These are phyloP conservation scores for Anthopleura sola DNA, from an alignment of 64 coral and sea anemone genomes.

Conservation along the genomic window DNA sequence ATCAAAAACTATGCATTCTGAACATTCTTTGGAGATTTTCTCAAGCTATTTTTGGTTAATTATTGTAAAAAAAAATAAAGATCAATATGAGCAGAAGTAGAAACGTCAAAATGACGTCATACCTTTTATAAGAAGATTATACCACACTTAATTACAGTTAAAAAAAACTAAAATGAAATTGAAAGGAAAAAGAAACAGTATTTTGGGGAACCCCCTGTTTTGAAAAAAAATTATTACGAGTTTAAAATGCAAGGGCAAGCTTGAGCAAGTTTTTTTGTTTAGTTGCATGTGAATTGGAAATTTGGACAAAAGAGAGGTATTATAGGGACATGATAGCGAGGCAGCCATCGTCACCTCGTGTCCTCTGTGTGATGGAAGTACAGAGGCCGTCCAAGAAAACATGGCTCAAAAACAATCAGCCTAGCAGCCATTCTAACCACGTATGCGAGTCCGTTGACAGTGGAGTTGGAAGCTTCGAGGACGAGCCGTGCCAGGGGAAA, in stretches of 20 bases:
- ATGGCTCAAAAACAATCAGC: conserved; percentile 15
- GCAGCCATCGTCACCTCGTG: conserved; percentile 22
- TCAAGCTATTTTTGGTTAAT: neutral
- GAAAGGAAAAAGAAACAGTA: neutral
- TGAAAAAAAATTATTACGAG: neutral
- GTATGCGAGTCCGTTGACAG: conserved; percentile 34
- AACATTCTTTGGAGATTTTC: neutral
- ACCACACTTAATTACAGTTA: neutral
- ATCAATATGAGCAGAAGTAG: neutral
- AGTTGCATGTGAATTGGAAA: neutral
- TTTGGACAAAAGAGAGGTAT: neutral
- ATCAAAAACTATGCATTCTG: no score
- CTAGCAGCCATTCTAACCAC: neutral
- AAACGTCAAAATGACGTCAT: conserved; percentile 2
- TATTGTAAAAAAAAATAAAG: neutral
- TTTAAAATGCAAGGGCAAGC: neutral
- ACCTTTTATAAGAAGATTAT: neutral
- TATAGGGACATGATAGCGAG: conserved; percentile 4
- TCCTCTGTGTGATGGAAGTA: conserved; percentile 21
- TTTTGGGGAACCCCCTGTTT: neutral
- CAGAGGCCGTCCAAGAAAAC: conserved; percentile 9
- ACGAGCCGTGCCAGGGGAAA: conserved; percentile 10
- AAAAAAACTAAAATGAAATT: neutral
- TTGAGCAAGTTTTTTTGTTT: neutral
- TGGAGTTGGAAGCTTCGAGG: conserved; percentile 61